Evolutionary conservation across 2,113 vertebrate genomes (phyloP).

Genomic region (Ammodytes dubius): DNA sequence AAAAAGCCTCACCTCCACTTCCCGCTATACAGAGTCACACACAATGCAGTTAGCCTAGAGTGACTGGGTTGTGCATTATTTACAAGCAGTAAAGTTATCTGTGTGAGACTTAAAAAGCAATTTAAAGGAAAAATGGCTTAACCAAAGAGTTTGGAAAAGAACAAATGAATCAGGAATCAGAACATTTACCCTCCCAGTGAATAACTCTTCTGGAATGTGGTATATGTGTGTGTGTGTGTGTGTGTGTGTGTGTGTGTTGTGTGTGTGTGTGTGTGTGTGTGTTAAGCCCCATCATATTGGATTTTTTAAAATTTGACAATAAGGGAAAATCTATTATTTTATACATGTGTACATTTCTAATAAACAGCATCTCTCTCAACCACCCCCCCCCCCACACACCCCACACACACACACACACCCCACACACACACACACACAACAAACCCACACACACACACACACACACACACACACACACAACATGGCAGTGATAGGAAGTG

Average conservation of each 20-base stretch:
- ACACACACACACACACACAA: no score
- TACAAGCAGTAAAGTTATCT: neutral
- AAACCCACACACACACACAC: no score
- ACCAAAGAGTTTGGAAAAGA: slow-evolving; percentile 20
- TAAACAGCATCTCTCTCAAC: slow-evolving; percentile 11
- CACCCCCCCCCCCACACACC: neutral
- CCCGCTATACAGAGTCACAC: slow-evolving; percentile 21
- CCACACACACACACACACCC: no score
- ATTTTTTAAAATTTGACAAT: neutral
- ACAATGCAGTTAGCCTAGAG: neutral
- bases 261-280: neutral
- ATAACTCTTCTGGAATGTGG: slow-evolving; percentile 49
- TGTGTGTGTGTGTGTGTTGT: no score
- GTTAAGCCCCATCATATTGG: neutral
- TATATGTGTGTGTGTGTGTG: no score
- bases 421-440: no score
- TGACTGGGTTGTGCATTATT: slow-evolving; percentile 9
- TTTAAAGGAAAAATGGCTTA: slow-evolving; percentile 20
- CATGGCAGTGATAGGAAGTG: slow-evolving; percentile 74
- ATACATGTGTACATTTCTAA: slow-evolving; percentile 33
- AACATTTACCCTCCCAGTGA: slow-evolving; percentile 16
- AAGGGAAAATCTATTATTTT: neutral
- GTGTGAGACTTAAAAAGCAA: neutral
- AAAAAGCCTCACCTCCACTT: slow-evolving; percentile 26
- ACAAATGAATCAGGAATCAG: slow-evolving; percentile 28